Conservation (phyloP, 2,888 invertebrate species). For the Agriotes lineatus region DNA sequence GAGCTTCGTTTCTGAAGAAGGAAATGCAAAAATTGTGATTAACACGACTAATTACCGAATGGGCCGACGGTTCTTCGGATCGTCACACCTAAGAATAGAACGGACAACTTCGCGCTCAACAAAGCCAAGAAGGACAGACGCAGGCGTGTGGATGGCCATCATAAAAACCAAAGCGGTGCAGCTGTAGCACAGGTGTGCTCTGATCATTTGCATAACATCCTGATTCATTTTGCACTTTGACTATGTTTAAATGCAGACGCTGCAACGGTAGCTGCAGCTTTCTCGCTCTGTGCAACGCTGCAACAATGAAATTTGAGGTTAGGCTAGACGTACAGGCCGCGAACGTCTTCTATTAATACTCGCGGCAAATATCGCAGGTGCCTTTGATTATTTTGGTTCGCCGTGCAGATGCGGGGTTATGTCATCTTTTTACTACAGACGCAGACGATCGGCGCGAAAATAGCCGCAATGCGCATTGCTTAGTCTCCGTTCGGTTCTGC, state of each 20-base stretch:
- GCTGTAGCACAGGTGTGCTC: slow-evolving; percentile 38
- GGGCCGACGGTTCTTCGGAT: neutral
- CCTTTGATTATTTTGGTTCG: slow-evolving; percentile 45
- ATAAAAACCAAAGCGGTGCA: slow-evolving; percentile 32
- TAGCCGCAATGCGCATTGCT: slow-evolving; percentile 30
- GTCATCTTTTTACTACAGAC: slow-evolving; percentile 45
- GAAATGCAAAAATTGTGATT: slow-evolving; percentile 1
- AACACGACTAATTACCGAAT: neutral
- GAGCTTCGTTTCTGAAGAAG: neutral
- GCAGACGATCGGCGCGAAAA: slow-evolving; percentile 41
- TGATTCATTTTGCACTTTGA: slow-evolving; percentile 39
- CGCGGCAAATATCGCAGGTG: slow-evolving; percentile 42
- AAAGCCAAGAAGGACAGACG: slow-evolving; percentile 30
- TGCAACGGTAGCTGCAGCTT: neutral
- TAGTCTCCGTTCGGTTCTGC: slow-evolving; percentile 20
- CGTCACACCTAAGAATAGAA: neutral
- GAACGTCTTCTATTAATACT: slow-evolving; percentile 16
- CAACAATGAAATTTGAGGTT: slow-evolving; percentile 2
- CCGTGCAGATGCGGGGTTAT: slow-evolving; percentile 43
- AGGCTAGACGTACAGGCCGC: neutral
- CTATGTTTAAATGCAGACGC: slow-evolving; percentile 7
- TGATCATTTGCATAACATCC: slow-evolving; percentile 39
- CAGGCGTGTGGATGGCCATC: slow-evolving; percentile 9
- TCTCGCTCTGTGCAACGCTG: neutral
- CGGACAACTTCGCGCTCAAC: neutral